Evolutionary conservation across 2,113 vertebrate genomes (phyloP).

Genomic region (Hyperopisus bebe): DNA sequence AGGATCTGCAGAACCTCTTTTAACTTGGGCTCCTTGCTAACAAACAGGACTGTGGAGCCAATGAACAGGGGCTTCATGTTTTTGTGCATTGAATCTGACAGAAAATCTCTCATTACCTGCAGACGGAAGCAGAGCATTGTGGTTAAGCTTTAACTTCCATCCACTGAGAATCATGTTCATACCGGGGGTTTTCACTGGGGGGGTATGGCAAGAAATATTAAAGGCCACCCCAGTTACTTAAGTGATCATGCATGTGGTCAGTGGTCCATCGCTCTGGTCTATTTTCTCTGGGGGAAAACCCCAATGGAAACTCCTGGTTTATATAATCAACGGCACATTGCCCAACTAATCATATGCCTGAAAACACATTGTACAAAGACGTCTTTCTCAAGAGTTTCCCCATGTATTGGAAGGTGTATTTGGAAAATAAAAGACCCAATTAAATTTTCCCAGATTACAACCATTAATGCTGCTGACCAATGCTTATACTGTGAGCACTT

Average conservation of each 20-base stretch:
- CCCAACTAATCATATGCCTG: background rate
- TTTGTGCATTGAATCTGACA: constrained; percentile 59
- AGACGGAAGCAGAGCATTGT: constrained; percentile 11
- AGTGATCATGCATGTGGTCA: background rate
- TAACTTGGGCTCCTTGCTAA: constrained; percentile 72
- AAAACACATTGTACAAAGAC: background rate
- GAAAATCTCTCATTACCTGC: constrained; percentile 66
- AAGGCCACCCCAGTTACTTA: background rate
- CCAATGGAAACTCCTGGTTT: background rate
- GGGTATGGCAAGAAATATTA: background rate
- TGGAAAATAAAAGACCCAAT: background rate
- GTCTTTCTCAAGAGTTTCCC: background rate
- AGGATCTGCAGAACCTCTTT: constrained; percentile 76
- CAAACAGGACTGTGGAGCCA: constrained; percentile 69
- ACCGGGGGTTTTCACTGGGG: background rate
- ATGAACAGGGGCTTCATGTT: constrained; percentile 76
- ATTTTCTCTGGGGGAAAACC: background rate
- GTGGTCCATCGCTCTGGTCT: background rate
- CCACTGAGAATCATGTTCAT: background rate
- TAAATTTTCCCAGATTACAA: background rate
- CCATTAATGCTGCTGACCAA: background rate
- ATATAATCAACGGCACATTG: background rate
- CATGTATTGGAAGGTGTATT: background rate
- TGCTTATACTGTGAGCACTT: background rate
- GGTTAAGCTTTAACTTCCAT: background rate